phyloP scores from a whole-genome alignment of 2,888 invertebrate species.

The Amaurobius ferox region DNA sequence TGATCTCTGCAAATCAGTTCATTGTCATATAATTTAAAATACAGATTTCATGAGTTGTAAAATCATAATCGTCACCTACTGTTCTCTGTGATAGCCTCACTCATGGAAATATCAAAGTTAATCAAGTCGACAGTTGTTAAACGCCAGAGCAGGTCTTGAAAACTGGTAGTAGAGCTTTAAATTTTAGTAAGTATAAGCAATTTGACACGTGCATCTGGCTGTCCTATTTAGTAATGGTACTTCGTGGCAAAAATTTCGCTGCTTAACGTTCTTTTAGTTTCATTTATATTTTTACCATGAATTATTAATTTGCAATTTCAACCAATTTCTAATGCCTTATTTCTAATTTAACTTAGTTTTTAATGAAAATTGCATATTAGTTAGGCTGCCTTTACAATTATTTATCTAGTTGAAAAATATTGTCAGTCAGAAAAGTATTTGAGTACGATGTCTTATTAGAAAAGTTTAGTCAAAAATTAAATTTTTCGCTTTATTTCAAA shows the following conservation, averaged over 20 bases:
- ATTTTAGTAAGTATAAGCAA: not conserved
- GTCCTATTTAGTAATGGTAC: not conserved
- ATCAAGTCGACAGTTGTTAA: not conserved
- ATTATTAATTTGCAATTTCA: not conserved
- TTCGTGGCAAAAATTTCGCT: not conserved
- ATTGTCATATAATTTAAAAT: not conserved
- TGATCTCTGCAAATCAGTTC: not conserved
- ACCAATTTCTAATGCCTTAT: too few species aligned
- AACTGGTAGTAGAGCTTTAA: slow-evolving; percentile 11
- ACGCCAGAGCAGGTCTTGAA: not conserved
- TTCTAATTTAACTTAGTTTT: too few species aligned
- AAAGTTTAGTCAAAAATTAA: too few species aligned
- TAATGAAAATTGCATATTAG: too few species aligned
- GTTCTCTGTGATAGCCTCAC: slow-evolving; percentile 22
- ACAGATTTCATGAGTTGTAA: not conserved
- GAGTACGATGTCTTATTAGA: too few species aligned
- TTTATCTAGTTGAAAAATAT: not conserved
- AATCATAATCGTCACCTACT: slow-evolving; percentile 10
- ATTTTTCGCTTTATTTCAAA: too few species aligned
- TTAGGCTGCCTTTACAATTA: too few species aligned
- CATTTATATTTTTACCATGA: too few species aligned
- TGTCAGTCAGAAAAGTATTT: not conserved
- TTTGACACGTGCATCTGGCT: not conserved
- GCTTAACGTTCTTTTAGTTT: too few species aligned
- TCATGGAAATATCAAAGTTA: slow-evolving; percentile 18